Conservation (phyloP, 64 coral and sea anemone genomes). For the Platygyra sinensis region DNA sequence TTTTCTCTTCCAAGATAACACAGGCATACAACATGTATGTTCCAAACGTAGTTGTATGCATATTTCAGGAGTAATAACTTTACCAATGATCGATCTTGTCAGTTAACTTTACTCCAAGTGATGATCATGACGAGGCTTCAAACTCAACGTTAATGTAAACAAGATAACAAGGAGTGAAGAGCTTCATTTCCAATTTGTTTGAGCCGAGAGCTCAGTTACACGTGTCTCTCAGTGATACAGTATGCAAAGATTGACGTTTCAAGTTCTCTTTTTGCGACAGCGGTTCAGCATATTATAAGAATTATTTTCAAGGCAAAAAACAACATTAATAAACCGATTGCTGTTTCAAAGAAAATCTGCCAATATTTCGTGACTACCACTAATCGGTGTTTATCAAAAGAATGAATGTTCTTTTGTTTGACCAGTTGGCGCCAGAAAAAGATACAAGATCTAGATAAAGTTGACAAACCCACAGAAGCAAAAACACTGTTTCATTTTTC, state of each 20-base stretch:
- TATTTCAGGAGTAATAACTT: too few relatives aligned
- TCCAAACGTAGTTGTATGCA: too few relatives aligned
- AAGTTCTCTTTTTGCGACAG: too few relatives aligned
- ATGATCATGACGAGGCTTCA: not conserved
- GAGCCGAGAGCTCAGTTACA: not conserved
- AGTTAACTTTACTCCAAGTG: not conserved
- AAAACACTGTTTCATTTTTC: constrained; percentile 4
- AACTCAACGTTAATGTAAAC: constrained; percentile 20
- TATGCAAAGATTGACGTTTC: not conserved
- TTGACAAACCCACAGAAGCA: not conserved
- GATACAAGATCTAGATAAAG: constrained; percentile 21
- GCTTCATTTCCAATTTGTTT: not conserved
- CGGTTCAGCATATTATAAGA: too few relatives aligned
- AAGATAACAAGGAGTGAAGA: constrained; percentile 43
- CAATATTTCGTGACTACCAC: not conserved
- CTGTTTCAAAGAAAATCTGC: not conserved
- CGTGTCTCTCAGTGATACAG: not conserved
- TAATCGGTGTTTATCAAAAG: constrained; percentile 27
- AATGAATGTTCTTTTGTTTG: not conserved
- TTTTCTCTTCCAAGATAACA: too few relatives aligned
- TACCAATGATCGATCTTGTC: constrained; percentile 19
- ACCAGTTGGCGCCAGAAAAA: constrained; percentile 19
- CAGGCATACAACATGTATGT: too few relatives aligned
- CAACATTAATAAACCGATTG: not conserved
- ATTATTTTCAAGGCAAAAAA: not conserved